Base-by-base conservation (phyloP, 2,888 invertebrate species). In the Girardia tigrina region DNA sequence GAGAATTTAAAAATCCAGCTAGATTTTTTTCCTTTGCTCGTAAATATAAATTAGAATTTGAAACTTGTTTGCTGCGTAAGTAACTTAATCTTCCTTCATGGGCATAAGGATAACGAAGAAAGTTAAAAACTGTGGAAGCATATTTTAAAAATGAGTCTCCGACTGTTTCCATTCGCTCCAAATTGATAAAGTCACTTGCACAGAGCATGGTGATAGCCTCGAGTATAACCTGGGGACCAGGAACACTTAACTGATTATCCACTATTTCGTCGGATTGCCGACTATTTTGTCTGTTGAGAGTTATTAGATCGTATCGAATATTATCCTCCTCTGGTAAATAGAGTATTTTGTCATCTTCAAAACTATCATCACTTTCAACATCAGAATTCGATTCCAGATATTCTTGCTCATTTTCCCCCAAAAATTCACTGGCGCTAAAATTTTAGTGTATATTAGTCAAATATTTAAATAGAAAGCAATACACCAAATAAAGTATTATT, bases 161-260 rank as follows among this genome's bases (percentile, higher is more conserved):
- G 69, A 99, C 94, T 0, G 97, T 98, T 86, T 99, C 98, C 73
- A 98, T 84, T 0, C 98, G 87, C 83, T 99, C 98, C 77, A 97
- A 85, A 85, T 98, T 97, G 78, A 98, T 94, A 0, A 84, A 84
- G 84, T 98, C 98, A 84, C 95, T 95, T 0, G 97, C 95, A 85
- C 95, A 95, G 0, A 95, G 95, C 94, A 97, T 95, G 0, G 97
- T 98, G 4, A 98, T 85, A 0, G 94, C 92, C 87, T 97, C 95
- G 26, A 84, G 79, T 16, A 84, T 26, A 23, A 75, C 29, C 26
- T 74, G 73, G 16, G 77, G 75, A 27, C 70, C 71, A 12, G 77
- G 77, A n/a, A 72, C 73, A 42, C 26, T 23, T 14, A 56, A 1
- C 20, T n/a, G n/a, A 4, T 1, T 70, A 42, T 28, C 76, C 4